These are phyloP conservation scores for Apis dorsata DNA, from an alignment of 1,140 invertebrate genomes.

Conservation along the genomic window DNA sequence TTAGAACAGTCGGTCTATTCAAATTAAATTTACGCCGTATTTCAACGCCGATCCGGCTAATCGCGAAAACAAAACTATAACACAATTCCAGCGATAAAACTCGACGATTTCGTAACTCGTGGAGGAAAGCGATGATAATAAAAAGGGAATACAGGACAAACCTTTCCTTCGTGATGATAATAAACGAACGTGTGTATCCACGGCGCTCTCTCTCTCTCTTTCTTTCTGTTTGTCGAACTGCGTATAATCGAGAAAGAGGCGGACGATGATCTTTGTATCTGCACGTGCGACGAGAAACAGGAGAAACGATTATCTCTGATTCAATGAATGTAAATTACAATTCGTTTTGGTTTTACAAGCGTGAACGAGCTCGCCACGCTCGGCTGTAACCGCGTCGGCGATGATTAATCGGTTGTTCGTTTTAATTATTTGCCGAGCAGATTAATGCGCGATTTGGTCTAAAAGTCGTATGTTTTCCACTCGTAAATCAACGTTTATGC, in stretches of 20 bases:
- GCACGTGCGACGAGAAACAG: conserved; percentile 22
- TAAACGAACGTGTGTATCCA: no score
- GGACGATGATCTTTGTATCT: conserved; percentile 39
- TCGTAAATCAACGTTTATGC: conserved; percentile 12
- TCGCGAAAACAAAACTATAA: no score
- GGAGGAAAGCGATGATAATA: neutral
- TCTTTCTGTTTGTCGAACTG: no score
- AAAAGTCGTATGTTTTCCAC: conserved; percentile 8
- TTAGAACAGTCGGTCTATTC: no score
- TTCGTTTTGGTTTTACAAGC: conserved; percentile 29
- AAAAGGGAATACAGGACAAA: neutral
- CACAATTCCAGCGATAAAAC: neutral
- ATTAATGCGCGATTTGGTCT: conserved; percentile 30
- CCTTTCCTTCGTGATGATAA: neutral
- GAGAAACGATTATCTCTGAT: conserved; percentile 29
- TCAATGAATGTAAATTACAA: conserved; percentile 48
- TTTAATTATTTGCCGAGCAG: conserved; percentile 11
- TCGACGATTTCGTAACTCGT: neutral
- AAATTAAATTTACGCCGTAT: no score
- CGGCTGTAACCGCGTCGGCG: conserved; percentile 11
- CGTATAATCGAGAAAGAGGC: neutral
- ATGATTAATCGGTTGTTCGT: conserved; percentile 30
- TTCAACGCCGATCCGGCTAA: no score
- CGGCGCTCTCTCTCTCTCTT: no score
- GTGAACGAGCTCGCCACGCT: conserved; percentile 8